A percentile compares a stretch with the other conserved stretches of the same genome.
Evolutionary conservation across 1,140 invertebrate species (phyloP).

Genomic region (Marisa cornuarietis): DNA sequence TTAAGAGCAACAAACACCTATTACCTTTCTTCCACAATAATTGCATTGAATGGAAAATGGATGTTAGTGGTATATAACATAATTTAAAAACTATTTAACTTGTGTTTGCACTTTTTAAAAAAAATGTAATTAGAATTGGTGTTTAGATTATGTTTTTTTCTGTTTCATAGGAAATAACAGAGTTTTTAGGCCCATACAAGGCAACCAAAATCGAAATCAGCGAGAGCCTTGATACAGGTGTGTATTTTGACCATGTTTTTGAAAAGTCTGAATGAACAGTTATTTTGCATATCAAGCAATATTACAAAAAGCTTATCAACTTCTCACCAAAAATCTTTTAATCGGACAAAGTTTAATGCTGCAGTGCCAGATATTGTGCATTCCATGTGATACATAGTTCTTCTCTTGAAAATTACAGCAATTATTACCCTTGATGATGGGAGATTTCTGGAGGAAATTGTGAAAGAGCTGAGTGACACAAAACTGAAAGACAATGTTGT

Average conservation of each 20-base stretch:
- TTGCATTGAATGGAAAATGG: not conserved
- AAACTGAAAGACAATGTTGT: slow-evolving; percentile 53
- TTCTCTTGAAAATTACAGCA: slow-evolving; percentile 38
- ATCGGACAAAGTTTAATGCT: not conserved
- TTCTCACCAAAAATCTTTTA: no score
- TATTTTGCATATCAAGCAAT: not conserved
- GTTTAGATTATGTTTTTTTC: not conserved
- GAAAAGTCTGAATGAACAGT: not conserved
- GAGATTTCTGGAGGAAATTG: slow-evolving; percentile 42
- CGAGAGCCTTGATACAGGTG: slow-evolving; percentile 28
- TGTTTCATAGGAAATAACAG: slow-evolving; percentile 23
- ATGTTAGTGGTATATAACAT: not conserved
- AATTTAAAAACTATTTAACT: not conserved
- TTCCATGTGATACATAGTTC: not conserved
- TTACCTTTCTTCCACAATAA: no score
- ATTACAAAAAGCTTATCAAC: not conserved
- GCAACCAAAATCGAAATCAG: slow-evolving; percentile 28
- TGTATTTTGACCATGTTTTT: not conserved
- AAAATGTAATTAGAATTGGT: no score
- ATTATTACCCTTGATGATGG: slow-evolving; percentile 47
- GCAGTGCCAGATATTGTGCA: no score
- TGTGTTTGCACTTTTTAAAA: no score
- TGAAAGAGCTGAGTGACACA: slow-evolving; percentile 38
- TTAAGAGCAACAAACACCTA: no score
- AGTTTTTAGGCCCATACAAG: slow-evolving; percentile 24